Evolutionary conservation across 2,113 vertebrate genomes (phyloP).

Genomic region (Ondatra zibethicus): DNA sequence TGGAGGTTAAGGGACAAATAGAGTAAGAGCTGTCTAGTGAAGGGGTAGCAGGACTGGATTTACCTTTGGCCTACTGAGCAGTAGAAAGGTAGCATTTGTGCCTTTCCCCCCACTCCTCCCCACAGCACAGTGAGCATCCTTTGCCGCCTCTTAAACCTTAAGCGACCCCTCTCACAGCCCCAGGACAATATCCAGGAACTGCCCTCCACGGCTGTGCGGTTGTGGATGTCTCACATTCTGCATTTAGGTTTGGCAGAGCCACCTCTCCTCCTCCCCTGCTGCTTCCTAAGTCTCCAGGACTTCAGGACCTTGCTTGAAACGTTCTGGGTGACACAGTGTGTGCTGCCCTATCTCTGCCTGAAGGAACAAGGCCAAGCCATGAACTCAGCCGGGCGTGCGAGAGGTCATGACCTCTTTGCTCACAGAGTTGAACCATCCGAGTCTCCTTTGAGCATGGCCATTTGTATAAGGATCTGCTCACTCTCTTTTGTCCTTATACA

Average conservation of each 20-base stretch:
- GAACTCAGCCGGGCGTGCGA: not conserved
- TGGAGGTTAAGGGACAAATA: not conserved
- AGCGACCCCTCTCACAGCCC: not conserved
- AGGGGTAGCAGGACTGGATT: not conserved
- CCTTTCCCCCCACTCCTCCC: not conserved
- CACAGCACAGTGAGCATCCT: not conserved
- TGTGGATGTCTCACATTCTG: not conserved
- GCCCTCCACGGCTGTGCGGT: not conserved
- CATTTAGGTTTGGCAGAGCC: not conserved
- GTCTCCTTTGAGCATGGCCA: slow-evolving; percentile 3
- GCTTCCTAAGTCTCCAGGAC: not conserved
- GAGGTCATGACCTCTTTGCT: not conserved
- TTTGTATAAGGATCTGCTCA: not conserved
- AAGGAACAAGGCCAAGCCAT: not conserved
- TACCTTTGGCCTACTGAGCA: not conserved
- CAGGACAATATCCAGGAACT: not conserved
- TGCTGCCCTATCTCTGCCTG: not conserved
- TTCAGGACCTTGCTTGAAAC: not conserved
- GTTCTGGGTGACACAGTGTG: not conserved
- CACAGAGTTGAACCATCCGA: not conserved
- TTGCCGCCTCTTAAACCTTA: not conserved
- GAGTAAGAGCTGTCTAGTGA: not conserved
- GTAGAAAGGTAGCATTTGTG: not conserved
- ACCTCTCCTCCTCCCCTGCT: not conserved
- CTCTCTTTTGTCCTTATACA: not conserved